Base-by-base conservation (phyloP, 2,113 vertebrate genomes). In the Zapus hudsonius region DNA sequence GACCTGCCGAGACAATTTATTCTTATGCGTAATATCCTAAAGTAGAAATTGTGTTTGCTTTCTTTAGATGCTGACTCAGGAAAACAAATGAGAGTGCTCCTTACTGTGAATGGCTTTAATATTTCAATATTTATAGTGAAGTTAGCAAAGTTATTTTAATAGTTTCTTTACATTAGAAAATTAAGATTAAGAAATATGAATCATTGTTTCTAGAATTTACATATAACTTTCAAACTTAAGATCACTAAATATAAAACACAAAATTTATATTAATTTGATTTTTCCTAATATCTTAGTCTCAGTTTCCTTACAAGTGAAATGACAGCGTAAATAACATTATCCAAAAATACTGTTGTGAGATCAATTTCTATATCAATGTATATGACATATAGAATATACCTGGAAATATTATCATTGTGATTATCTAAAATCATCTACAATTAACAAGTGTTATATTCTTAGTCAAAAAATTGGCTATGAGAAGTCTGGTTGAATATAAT, bases 201-300 rank as follows among this genome's bases (percentile, higher is more conserved):
- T 16, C 47, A 27, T 88, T 23, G 7, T 44, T 22, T 64, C 4
- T 36, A 90, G 52, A 92, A 63, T 88, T 70, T 87, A 29, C 23
- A 78, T 86, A 5, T 42, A 89, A 74, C 78, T 78, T 91, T n/a
- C 40, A 85, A 95, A 96, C 79, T 82, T 25, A 90, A 86, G 15
- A 25, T 76, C 7, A 27, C 2, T 72, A 2, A 1, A 78, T 69
- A 87, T 36, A 86, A 94, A 91, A 88, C 9, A 91, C 3, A 15
- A 89, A 25, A 84, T 79, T 83, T 79, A 11, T 78, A 86, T 74
- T 82, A 73, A 90, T 86, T 84, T 86, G 11, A 83, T 40, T 80
- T 80, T 84, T 13, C 78, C 52, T 52, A 52, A 52, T 52, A 52
- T 52, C 11, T 7, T 15, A 52, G 12, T 55, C 8, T 55, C 7